Evolutionary conservation across 2,797 vertebrate genomes (phyloP).

Genomic region (Esox lucius): DNA sequence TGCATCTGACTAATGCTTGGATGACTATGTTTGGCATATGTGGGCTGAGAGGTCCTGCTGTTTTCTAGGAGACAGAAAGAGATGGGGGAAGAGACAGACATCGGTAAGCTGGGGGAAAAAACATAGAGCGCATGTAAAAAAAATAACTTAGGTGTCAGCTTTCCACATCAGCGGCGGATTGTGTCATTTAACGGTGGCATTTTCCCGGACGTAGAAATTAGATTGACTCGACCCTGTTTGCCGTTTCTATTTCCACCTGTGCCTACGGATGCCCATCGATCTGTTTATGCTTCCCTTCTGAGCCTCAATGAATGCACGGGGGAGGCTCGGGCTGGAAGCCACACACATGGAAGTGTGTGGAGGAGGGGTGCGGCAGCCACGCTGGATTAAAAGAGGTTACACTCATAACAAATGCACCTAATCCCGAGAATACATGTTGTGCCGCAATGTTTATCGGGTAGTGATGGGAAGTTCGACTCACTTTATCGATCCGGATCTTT

Average conservation of each 20-base stretch:
- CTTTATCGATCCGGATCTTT: no score
- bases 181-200: neutral
- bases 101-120: neutral
- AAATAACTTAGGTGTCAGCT: neutral
- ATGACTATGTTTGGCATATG: neutral
- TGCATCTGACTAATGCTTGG: neutral
- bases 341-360: slow-evolving; percentile 43
- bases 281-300: slow-evolving; percentile 51
- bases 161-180: neutral
- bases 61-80: neutral
- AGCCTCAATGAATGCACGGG: slow-evolving; percentile 52
- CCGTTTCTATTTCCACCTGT: slow-evolving; percentile 34
- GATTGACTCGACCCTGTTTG: slow-evolving; percentile 30
- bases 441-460: slow-evolving; percentile 12
- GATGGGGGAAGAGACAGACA: neutral
- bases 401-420: slow-evolving; percentile 54
- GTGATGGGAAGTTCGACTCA: no score
- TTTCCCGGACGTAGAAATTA: slow-evolving; percentile 5
- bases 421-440: slow-evolving; percentile 35
- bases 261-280: slow-evolving; percentile 48
- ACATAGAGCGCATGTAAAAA: neutral
- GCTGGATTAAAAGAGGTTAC: slow-evolving; percentile 56
- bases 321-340: slow-evolving; percentile 51
- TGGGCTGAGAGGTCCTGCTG: neutral
- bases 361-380: slow-evolving; percentile 26